Conservation (phyloP, 2,113 vertebrate species). For the Ammodytes marinus region DNA sequence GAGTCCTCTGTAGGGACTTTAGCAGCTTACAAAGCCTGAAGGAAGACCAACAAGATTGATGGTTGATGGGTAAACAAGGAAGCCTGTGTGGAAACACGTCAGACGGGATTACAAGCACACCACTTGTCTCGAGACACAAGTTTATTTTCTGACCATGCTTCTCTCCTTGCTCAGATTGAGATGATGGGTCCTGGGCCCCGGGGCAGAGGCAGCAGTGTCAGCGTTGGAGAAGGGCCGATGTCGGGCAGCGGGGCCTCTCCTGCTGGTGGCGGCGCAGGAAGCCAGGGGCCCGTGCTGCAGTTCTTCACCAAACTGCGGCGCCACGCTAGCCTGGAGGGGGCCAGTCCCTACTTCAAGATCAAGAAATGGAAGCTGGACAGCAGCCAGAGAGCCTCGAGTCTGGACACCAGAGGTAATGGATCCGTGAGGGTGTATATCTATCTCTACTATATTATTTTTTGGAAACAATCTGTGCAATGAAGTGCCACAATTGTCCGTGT, state of each 20-base stretch:
- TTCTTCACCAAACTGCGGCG: slow-evolving; percentile 94
- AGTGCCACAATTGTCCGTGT: background rate
- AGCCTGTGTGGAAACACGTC: slow-evolving; percentile 34
- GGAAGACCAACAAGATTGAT: slow-evolving; percentile 28
- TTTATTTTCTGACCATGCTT: slow-evolving; percentile 24
- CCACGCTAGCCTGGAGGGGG: slow-evolving; percentile 94
- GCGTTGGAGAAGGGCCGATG: slow-evolving; percentile 39
- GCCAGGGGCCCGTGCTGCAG: slow-evolving; percentile 88
- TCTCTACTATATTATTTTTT: slow-evolving; percentile 27
- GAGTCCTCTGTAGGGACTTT: slow-evolving; percentile 30
- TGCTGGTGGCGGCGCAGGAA: slow-evolving; percentile 18
- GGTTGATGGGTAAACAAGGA: slow-evolving; percentile 57
- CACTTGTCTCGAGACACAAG: slow-evolving; percentile 11
- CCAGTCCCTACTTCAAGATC: slow-evolving; percentile 97
- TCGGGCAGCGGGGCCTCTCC: slow-evolving; percentile 51
- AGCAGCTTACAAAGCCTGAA: slow-evolving; percentile 40
- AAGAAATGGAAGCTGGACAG: slow-evolving; percentile 97
- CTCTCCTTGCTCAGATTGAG: slow-evolving; percentile 77
- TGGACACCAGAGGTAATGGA: slow-evolving; percentile 94
- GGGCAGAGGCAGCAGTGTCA: slow-evolving; percentile 73
- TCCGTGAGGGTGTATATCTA: slow-evolving; percentile 5
- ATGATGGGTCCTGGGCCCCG: slow-evolving; percentile 66
- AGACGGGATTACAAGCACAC: slow-evolving; percentile 37
- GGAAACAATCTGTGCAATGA: background rate
- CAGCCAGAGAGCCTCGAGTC: slow-evolving; percentile 94